Conservation (phyloP, 2,888 invertebrate species). For the Theretra japonica region DNA sequence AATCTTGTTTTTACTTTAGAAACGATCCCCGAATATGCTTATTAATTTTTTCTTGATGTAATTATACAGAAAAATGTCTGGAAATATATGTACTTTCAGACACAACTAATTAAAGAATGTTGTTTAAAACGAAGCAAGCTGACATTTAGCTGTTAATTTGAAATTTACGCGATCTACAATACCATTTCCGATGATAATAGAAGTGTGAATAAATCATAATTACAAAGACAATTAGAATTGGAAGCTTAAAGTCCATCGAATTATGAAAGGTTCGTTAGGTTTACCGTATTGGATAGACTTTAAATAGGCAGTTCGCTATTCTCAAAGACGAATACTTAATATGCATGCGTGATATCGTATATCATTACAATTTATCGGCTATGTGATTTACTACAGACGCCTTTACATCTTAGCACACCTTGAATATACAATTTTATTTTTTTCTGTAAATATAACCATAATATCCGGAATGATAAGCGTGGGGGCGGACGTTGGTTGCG, state of each 20-base stretch:
- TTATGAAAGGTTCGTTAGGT: neutral
- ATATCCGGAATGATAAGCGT: neutral
- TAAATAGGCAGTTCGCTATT: neutral
- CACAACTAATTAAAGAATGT: neutral
- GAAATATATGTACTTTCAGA: neutral
- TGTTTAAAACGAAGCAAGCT: neutral
- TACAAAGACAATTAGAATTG: neutral
- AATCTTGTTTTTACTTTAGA: neutral
- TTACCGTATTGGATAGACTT: neutral
- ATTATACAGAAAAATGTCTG: neutral
- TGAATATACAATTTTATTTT: no score
- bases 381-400: no score
- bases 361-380: no score
- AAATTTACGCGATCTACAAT: neutral
- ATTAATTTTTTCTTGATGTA: neutral
- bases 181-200: neutral
- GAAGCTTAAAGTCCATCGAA: neutral
- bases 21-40: neutral
- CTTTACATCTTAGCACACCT: no score
- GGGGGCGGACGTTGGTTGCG: neutral
- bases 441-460: no score
- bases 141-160: neutral
- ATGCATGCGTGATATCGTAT: no score
- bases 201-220: constrained; percentile 8
- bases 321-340: no score